Percentiles rank a stretch among this genome's conserved stretches.
phyloP scores from a whole-genome alignment of 2,888 invertebrate species.

The Tiliacea citrago region DNA sequence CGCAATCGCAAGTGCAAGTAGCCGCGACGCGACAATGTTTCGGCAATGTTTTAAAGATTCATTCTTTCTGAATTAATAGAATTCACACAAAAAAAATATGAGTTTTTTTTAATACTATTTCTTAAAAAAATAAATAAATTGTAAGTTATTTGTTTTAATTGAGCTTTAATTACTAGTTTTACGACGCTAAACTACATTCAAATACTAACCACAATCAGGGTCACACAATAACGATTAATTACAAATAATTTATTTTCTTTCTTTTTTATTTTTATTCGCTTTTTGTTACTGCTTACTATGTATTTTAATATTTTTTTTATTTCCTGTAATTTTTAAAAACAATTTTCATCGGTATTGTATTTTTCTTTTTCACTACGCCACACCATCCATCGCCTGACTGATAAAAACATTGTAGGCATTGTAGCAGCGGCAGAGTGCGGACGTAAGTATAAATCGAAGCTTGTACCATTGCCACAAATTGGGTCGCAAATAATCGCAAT shows the following conservation, averaged over 20 bases:
- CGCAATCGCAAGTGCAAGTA: slow-evolving; percentile 33
- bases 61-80: background rate
- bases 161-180: background rate
- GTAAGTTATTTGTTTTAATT: too few species aligned
- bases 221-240: background rate
- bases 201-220: background rate
- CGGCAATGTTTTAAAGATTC: slow-evolving; percentile 4
- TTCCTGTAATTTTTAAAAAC: background rate
- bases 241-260: background rate
- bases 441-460: slow-evolving; percentile 28
- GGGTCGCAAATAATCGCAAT: slow-evolving; percentile 43
- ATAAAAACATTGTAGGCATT: slow-evolving; percentile 12
- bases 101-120: background rate
- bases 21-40: slow-evolving; percentile 14
- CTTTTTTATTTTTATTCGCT: background rate
- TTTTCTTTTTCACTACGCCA: background rate
- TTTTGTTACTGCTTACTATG: background rate
- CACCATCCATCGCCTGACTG: background rate
- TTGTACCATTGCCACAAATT: slow-evolving; percentile 29
- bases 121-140: background rate
- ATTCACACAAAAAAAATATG: background rate
- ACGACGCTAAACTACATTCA: background rate
- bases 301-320: background rate
- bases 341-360: background rate
- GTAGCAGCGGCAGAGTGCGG: background rate